These are phyloP conservation scores for Ormia ochracea DNA, from an alignment of 2,888 invertebrate genomes.

Conservation along the genomic window DNA sequence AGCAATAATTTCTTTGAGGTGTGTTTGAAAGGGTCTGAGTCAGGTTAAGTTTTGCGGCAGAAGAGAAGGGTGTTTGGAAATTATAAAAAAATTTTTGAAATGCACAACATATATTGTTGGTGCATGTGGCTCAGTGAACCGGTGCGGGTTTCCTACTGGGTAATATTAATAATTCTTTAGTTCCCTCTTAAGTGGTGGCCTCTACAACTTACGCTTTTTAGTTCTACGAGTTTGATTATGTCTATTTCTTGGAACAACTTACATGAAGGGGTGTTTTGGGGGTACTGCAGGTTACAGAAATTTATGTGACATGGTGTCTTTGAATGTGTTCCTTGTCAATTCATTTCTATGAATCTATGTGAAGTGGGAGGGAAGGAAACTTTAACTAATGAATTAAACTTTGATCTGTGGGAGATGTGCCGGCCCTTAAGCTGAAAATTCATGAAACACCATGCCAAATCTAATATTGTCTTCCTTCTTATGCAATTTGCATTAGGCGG, in stretches of 20 bases:
- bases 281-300: too few relatives aligned
- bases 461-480: conserved; percentile 24
- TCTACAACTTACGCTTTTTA: background rate
- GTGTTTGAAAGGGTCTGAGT: too few relatives aligned
- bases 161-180: background rate
- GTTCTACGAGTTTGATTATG: too few relatives aligned
- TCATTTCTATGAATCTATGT: background rate
- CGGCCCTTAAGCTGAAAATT: conserved; percentile 15
- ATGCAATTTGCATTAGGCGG: conserved; percentile 30
- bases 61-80: background rate
- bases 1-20: too few relatives aligned
- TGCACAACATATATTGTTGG: too few relatives aligned
- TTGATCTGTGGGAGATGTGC: conserved; percentile 48
- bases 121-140: background rate
- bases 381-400: background rate
- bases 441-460: too few relatives aligned
- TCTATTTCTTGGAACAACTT: too few relatives aligned
- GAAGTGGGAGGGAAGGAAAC: background rate
- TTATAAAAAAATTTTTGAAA: too few relatives aligned
- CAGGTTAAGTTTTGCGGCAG: too few relatives aligned
- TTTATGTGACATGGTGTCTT: conserved; percentile 69
- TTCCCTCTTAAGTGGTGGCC: conserved; percentile 32
- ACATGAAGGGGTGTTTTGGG: too few relatives aligned
- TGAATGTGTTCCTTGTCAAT: conserved; percentile 65
- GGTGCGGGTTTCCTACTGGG: background rate